Conservation (phyloP, 2,888 invertebrate species). For the Perdita meconis region DNA sequence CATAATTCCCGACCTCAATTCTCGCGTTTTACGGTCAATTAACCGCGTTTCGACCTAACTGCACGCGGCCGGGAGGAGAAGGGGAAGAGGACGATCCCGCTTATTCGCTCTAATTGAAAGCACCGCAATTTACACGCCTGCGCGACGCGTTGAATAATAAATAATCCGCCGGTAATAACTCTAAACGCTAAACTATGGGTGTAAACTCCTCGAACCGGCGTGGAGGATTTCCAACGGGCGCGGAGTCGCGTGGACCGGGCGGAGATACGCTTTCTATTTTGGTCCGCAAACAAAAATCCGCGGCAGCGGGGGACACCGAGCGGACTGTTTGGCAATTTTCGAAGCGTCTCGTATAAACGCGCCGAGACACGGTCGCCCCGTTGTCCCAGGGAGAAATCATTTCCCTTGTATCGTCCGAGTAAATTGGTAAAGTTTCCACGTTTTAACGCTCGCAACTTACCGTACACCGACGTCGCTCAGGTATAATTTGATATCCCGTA, state of each 20-base stretch:
- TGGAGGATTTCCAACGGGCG: not conserved
- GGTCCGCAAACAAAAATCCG: not conserved
- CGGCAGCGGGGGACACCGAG: not conserved
- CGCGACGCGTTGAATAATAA: not conserved
- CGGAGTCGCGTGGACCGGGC: not conserved
- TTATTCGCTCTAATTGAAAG: not conserved
- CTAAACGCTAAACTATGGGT: not conserved
- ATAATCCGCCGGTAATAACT: not conserved
- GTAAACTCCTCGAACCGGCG: not conserved
- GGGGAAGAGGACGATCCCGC: not conserved
- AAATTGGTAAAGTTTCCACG: conserved; percentile 74
- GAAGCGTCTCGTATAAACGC: not conserved
- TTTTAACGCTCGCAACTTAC: conserved; percentile 63
- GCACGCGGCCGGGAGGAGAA: too few species aligned
- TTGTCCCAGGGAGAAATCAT: conserved; percentile 51
- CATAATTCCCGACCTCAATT: not conserved
- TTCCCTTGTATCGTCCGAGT: conserved; percentile 51
- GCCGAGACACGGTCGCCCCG: not conserved
- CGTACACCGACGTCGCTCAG: conserved; percentile 46
- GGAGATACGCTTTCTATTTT: not conserved
- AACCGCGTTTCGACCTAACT: not conserved
- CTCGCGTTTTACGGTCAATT: conserved; percentile 7
- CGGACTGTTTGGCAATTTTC: not conserved
- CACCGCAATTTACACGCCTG: not conserved
- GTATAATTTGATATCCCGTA: conserved; percentile 65